These are phyloP conservation scores for Temnothorax ravouxi DNA, from an alignment of 2,888 invertebrate species.

Conservation along the genomic window DNA sequence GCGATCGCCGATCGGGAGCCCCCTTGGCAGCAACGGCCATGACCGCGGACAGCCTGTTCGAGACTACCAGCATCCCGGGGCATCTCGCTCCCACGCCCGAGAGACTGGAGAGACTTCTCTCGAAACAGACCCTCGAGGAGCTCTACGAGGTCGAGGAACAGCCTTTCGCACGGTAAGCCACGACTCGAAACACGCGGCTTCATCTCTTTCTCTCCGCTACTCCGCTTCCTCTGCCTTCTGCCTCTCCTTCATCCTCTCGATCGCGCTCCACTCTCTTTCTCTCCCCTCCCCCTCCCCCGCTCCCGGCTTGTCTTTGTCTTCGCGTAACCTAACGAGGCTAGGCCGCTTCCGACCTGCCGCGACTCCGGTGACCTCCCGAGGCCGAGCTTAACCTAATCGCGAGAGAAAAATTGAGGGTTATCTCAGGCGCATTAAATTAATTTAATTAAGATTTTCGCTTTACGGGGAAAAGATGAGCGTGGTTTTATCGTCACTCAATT, in stretches of 20 bases:
- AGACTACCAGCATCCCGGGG: constrained; percentile 86
- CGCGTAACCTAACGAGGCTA: constrained; percentile 42
- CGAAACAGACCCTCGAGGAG: constrained; percentile 85
- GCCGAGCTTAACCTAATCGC: constrained; percentile 52
- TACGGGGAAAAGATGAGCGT: not conserved
- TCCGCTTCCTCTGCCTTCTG: too few relatives aligned
- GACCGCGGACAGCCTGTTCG: constrained; percentile 85
- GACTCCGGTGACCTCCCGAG: constrained; percentile 64
- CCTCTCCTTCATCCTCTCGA: not conserved
- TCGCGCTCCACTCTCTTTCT: constrained; percentile 14
- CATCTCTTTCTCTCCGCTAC: not conserved
- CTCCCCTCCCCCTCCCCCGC: too few relatives aligned
- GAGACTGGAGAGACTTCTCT: constrained; percentile 85
- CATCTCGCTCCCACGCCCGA: constrained; percentile 86
- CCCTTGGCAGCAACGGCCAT: constrained; percentile 76
- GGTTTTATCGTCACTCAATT: not conserved
- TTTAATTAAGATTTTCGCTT: not conserved
- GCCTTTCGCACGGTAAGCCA: constrained; percentile 85
- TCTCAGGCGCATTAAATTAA: not conserved
- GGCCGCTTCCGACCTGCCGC: constrained; percentile 59
- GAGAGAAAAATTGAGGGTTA: not conserved
- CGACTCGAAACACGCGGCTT: constrained; percentile 41
- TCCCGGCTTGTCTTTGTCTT: constrained; percentile 47
- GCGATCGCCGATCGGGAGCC: constrained; percentile 54
- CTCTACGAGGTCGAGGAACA: constrained; percentile 86